phyloP scores from a whole-genome alignment of 2,797 vertebrate genomes.

The Notolabrus celidotus region DNA sequence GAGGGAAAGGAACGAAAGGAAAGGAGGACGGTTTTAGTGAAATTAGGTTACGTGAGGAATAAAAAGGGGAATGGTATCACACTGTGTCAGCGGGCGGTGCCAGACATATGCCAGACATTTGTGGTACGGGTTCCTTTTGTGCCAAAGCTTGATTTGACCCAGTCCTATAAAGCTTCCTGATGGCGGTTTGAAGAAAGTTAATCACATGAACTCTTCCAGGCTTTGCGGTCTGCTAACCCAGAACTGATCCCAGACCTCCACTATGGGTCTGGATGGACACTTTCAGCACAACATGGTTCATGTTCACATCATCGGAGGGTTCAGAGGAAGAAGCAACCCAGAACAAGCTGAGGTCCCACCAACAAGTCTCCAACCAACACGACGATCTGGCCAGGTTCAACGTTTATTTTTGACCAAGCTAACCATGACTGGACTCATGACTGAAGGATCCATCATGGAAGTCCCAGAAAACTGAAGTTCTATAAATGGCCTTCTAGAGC shows the following conservation, averaged over 20 bases:
- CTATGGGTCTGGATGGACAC: constrained; percentile 18
- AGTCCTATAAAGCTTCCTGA: constrained; percentile 63
- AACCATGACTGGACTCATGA: too few species aligned
- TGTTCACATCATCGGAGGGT: constrained; percentile 28
- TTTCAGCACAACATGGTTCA: constrained; percentile 3
- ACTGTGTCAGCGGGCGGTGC: constrained; percentile 44
- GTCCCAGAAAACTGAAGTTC: too few species aligned
- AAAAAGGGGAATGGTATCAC: constrained; percentile 43
- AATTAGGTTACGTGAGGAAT: constrained; percentile 48
- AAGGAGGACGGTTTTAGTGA: constrained; percentile 23
- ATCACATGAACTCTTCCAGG: constrained; percentile 66
- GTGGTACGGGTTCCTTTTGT: constrained; percentile 29
- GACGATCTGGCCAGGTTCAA: too few species aligned
- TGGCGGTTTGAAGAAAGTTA: constrained; percentile 50
- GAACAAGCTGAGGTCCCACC: not conserved
- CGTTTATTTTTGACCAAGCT: too few species aligned
- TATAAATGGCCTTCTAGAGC: too few species aligned
- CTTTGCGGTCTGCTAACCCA: constrained; percentile 65
- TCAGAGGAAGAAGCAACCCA: constrained; percentile 21
- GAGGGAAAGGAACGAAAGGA: not conserved
- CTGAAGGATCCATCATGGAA: too few species aligned
- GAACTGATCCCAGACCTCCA: constrained; percentile 64
- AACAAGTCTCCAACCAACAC: too few species aligned
- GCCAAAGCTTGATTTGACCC: constrained; percentile 65
- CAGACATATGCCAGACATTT: constrained; percentile 70